Base-by-base conservation (phyloP, 2,113 vertebrate genomes). In the Nematolebias whitei region DNA sequence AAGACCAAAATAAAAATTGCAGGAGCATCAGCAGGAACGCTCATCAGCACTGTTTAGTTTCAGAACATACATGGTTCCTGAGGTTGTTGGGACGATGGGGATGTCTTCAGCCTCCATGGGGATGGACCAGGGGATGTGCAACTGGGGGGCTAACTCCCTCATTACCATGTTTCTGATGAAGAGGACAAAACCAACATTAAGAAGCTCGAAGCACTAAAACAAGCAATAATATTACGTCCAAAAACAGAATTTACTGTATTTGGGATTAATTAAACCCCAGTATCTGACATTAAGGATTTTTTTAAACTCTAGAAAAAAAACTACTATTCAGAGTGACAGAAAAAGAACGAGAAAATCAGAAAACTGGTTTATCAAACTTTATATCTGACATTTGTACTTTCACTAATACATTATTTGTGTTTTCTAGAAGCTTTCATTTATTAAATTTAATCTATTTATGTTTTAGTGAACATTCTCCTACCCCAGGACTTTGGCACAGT, bases 401-500 rank as follows among this genome's bases (percentile, higher is more conserved):
- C 26, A 29, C 26, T 4, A 4, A 29, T 29, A 29, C 26, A 29
- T 3, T 29, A 29, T 29, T 29, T 29, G 26, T 29, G 26, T 29
- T 29, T 29, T 7, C 26, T 29, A 29, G 26, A 29, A 29, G 26
- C 26, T 29, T 29, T 29, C 3, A 7, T 29, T 29, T 7, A 7
- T 29, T 13, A 10, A 39, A 10, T 39, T 39, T 5, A 39, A 39
- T 44, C 41, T 44, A 39, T 11, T 35, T 35, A 35, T 19, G 19
- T 35, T 19, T 54, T 4, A 15, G 13, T 15, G 24, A 4, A n/a
- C 12, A 0, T 8, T 68, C 39, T 80, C 91, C 58, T 92, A 98
- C 97, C 97, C 97, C 0, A 99, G 90, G 64, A 99, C 96, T 94
- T 99, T 98, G 92, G 96, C 96, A 90, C 97, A 98, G 80, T 99